These are phyloP conservation scores for Heliconius hortense DNA, from an alignment of 2,888 invertebrate genomes.

Conservation along the genomic window DNA sequence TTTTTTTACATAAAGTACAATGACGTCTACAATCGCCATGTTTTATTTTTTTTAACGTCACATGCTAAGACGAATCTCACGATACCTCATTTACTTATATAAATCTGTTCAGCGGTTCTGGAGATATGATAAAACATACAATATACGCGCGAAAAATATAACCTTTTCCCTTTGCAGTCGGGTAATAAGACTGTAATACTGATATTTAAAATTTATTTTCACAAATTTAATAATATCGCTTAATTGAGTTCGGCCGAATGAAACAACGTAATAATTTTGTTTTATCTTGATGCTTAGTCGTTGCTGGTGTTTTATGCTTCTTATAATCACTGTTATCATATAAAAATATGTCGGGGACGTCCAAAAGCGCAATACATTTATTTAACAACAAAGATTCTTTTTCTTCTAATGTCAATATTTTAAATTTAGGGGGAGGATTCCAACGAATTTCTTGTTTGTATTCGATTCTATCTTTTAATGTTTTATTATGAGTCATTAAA, in stretches of 20 bases:
- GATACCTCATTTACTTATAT: too few relatives aligned
- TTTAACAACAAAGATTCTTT: slow-evolving; percentile 53
- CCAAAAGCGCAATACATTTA: slow-evolving; percentile 58
- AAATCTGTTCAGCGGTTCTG: too few relatives aligned
- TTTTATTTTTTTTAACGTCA: too few relatives aligned
- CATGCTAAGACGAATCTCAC: too few relatives aligned
- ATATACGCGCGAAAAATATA: too few relatives aligned
- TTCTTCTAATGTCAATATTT: slow-evolving; percentile 51
- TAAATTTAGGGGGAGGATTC: slow-evolving; percentile 48
- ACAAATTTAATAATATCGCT: slow-evolving; percentile 19
- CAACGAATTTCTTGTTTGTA: slow-evolving; percentile 55
- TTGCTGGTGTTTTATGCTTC: background rate
- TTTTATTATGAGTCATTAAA: slow-evolving; percentile 61
- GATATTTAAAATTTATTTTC: slow-evolving; percentile 1
- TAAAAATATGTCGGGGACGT: slow-evolving; percentile 43
- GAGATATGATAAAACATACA: too few relatives aligned
- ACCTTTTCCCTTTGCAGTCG: too few relatives aligned
- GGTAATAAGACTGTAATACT: background rate
- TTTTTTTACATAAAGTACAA: too few relatives aligned
- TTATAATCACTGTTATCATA: slow-evolving; percentile 26
- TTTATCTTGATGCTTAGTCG: slow-evolving; percentile 32
- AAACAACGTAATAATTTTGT: slow-evolving; percentile 52
- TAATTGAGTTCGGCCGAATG: slow-evolving; percentile 40
- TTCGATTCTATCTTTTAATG: slow-evolving; percentile 56
- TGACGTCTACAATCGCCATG: too few relatives aligned